A percentile compares a stretch with the other conserved stretches of the same genome.
Evolutionary conservation across 2,888 invertebrate genomes (phyloP).

Genomic region (Ophonus ardosiacus): DNA sequence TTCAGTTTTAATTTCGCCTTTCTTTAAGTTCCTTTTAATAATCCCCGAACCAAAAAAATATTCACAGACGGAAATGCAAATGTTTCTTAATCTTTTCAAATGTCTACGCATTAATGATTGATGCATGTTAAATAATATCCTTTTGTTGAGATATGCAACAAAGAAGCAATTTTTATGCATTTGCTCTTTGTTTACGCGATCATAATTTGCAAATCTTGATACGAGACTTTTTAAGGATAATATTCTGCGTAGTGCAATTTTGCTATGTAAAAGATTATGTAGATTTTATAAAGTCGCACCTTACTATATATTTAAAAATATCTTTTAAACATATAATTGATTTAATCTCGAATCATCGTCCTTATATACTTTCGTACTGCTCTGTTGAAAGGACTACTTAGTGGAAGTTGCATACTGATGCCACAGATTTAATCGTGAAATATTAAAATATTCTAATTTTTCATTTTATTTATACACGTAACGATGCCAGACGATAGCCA

Average conservation of each 20-base stretch:
- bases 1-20: not conserved
- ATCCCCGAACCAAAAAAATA: not conserved
- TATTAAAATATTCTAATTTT: no score
- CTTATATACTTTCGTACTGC: no score
- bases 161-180: not conserved
- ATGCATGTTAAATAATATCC: not conserved
- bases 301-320: not conserved
- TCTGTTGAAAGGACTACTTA: no score
- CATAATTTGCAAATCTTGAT: not conserved
- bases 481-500: no score
- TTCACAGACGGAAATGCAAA: not conserved
- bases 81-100: not conserved
- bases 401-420: no score
- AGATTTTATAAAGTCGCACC: not conserved
- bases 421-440: no score
- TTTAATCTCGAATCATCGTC: not conserved
- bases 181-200: not conserved
- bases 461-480: no score
- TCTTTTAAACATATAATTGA: not conserved
- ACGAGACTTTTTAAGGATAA: not conserved
- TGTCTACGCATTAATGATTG: not conserved
- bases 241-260: not conserved
- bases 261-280: not conserved
- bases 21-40: not conserved
- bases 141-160: not conserved